These are phyloP conservation scores for Orthosia gracilis DNA, from an alignment of 2,888 invertebrate genomes.

Conservation along the genomic window DNA sequence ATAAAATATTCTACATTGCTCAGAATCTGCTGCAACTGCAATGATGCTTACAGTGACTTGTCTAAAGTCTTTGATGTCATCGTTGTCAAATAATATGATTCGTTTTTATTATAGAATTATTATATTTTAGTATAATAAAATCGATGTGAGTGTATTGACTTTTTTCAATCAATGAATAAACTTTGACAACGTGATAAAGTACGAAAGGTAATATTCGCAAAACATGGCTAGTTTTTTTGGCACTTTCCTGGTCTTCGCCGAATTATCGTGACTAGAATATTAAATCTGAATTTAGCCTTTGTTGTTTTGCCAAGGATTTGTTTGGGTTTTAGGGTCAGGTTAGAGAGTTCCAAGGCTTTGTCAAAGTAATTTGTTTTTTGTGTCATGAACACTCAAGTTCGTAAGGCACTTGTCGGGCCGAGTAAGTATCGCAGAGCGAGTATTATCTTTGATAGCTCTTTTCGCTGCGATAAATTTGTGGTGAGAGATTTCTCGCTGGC, in stretches of 20 bases:
- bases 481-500: no score
- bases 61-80: background rate
- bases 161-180: no score
- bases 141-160: no score
- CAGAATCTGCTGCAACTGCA: background rate
- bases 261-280: slow-evolving; percentile 57
- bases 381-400: slow-evolving; percentile 17
- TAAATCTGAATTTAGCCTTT: slow-evolving; percentile 33
- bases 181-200: no score
- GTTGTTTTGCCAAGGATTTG: slow-evolving; percentile 29
- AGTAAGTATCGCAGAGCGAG: no score
- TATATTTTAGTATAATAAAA: no score
- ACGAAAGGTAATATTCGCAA: slow-evolving; percentile 17
- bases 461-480: no score
- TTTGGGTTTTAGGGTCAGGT: slow-evolving; percentile 8
- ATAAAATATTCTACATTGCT: background rate
- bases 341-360: slow-evolving; percentile 14
- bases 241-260: slow-evolving; percentile 56
- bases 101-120: no score
- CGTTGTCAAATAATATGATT: background rate
- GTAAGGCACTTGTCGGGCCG: no score
- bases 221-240: slow-evolving; percentile 37
- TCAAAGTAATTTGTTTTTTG: slow-evolving; percentile 13
- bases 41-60: background rate
- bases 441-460: no score